phyloP scores from a whole-genome alignment of 2,888 invertebrate species.

The Polietes domitor region DNA sequence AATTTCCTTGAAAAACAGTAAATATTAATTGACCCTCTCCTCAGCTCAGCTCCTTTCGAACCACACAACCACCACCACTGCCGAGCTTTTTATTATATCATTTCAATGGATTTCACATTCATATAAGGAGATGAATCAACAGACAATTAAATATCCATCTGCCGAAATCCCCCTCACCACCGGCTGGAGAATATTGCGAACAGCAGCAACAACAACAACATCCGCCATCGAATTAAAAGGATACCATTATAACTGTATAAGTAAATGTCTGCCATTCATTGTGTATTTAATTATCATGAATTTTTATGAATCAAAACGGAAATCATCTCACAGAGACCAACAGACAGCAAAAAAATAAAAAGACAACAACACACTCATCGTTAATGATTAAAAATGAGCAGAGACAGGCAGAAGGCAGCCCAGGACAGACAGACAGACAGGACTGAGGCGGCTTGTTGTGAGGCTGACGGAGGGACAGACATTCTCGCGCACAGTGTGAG shows the following conservation, averaged over 20 bases:
- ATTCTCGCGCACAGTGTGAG: no score
- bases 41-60: not conserved
- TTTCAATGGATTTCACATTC: not conserved
- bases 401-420: not conserved
- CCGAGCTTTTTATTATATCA: no score
- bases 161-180: not conserved
- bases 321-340: slow-evolving; percentile 58
- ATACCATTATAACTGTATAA: slow-evolving; percentile 59
- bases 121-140: slow-evolving; percentile 25
- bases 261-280: slow-evolving; percentile 59
- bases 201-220: not conserved
- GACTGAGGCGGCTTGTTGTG: not conserved
- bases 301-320: slow-evolving; percentile 64
- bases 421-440: slow-evolving; percentile 16
- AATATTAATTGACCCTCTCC: slow-evolving; percentile 43
- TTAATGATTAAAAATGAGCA: slow-evolving; percentile 51
- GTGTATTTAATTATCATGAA: slow-evolving; percentile 65
- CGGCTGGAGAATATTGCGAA: no score
- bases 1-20: slow-evolving; percentile 54
- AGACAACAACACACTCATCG: slow-evolving; percentile 49
- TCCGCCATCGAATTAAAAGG: slow-evolving; percentile 46
- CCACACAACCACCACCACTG: not conserved
- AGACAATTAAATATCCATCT: not conserved
- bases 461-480: slow-evolving; percentile 12
- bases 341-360: no score